phyloP scores from a whole-genome alignment of 2,888 invertebrate genomes.

The Brassicogethes aeneus region DNA sequence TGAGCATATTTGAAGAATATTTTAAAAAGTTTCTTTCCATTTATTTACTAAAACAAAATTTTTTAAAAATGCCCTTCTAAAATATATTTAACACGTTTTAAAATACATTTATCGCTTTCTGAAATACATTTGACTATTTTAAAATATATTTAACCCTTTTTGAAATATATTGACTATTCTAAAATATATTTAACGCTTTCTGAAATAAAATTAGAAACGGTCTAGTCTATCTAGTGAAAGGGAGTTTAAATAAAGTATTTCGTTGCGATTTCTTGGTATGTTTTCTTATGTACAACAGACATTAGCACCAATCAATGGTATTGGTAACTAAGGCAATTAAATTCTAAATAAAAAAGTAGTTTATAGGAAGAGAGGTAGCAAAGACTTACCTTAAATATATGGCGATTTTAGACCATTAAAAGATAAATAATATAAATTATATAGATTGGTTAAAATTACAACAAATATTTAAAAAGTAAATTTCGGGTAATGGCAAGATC shows the following conservation, averaged over 20 bases:
- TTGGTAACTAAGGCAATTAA: no score
- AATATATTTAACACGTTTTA: no score
- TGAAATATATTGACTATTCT: no score
- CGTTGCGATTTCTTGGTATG: neutral
- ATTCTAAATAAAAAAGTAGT: neutral
- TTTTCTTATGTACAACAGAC: neutral
- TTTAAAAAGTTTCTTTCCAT: no score
- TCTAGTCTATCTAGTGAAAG: neutral
- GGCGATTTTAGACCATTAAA: conserved; percentile 27
- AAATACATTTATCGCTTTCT: no score
- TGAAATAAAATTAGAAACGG: neutral
- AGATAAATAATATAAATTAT: conserved; percentile 28
- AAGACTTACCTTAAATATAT: conserved; percentile 29
- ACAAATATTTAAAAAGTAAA: conserved; percentile 16
- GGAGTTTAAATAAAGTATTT: neutral
- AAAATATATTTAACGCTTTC: no score
- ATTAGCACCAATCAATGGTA: neutral
- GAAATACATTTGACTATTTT: no score
- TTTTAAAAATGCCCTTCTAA: no score
- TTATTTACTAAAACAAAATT: no score
- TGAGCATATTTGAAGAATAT: no score
- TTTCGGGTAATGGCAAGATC: conserved; percentile 28
- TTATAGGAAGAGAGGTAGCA: neutral
- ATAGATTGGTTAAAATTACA: conserved; percentile 16
- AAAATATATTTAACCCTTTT: no score